Evolutionary conservation across 2,797 vertebrate genomes (phyloP), one percentile per base, ranked within the genome.

Genomic region (Aplochiton taeniatus): DNA sequence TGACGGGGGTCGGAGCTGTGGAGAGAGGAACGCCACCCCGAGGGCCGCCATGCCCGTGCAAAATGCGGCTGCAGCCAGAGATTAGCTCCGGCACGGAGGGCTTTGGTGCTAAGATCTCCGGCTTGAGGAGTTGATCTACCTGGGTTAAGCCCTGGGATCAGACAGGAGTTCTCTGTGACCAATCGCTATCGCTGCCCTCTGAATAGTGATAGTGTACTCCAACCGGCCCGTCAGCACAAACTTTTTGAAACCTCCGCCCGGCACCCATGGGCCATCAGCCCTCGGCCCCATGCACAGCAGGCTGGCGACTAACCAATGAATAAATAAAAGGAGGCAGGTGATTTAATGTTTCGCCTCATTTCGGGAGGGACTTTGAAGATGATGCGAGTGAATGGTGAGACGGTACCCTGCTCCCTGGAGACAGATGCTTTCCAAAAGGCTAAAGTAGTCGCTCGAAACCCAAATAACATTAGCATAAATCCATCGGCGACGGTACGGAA

Each of bases 341-440:
- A 72, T 67, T 74, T 59, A 56, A 55, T 64, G 60, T 52, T 61
- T 59, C 70, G 74, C 56, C 60, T 73, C 58, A 73, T 70, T 76
- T 74, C 52, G 49, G 49, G 52, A 58, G 50, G 72, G 53, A 51
- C 69, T 79, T 77, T 81, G 75, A 82, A 81, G 73, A 82, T 81
- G 69, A 79, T 76, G 73, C 74, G 45, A 66, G 55, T 59, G 59
- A 66, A 70, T 77, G 70, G 42, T 47, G 19, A 64, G 69, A 76
- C 70, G 31, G 48, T 31, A 60, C 63, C 57, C 56, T 65, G 20
- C 44, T 74, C 74, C 78, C 77, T 16, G 44, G 67, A 77, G 76
- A 75, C 63, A 59, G 6, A 6, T 55, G 58, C 52, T 69, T 71
- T 72, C 60, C 55, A 68, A 65, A 76, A 31, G 61, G 50, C 61